Evolutionary conservation across 2,888 invertebrate species (phyloP).

Genomic region (Caenorhabditis auriculariae): DNA sequence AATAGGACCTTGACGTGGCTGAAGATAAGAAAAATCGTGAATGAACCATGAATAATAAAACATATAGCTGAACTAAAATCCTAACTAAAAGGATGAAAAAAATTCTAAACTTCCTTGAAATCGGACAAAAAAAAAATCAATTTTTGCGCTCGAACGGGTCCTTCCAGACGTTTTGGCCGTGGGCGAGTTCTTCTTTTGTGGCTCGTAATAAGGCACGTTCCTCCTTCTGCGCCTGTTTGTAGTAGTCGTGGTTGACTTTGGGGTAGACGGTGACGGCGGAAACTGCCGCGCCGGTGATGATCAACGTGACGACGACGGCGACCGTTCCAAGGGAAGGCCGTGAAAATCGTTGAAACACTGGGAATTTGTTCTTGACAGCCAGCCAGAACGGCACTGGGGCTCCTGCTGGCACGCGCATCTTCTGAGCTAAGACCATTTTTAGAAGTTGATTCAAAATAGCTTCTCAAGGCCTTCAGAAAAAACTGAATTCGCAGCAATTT

Average conservation of each 20-base stretch:
- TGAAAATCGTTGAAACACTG: constrained; percentile 20
- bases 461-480: no score
- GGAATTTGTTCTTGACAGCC: constrained; percentile 42
- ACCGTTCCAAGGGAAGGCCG: constrained; percentile 47
- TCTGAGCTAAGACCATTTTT: no score
- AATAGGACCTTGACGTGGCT: no score
- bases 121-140: constrained; percentile 1
- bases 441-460: no score
- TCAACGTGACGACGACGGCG: constrained; percentile 43
- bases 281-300: constrained; percentile 44
- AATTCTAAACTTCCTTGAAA: background rate
- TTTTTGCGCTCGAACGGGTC: constrained; percentile 53
- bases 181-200: constrained; percentile 46
- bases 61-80: constrained; percentile 1
- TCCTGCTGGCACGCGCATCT: constrained; percentile 54
- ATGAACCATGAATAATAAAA: background rate
- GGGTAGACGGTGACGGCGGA: constrained; percentile 52
- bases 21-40: background rate
- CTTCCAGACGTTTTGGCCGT: constrained; percentile 47
- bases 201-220: constrained; percentile 48
- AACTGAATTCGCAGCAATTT: no score
- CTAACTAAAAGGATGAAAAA: background rate
- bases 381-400: constrained; percentile 52
- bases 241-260: constrained; percentile 47
- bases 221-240: constrained; percentile 48